Evolutionary conservation across 2,888 invertebrate species (phyloP).

Genomic region (Acronicta leporina): DNA sequence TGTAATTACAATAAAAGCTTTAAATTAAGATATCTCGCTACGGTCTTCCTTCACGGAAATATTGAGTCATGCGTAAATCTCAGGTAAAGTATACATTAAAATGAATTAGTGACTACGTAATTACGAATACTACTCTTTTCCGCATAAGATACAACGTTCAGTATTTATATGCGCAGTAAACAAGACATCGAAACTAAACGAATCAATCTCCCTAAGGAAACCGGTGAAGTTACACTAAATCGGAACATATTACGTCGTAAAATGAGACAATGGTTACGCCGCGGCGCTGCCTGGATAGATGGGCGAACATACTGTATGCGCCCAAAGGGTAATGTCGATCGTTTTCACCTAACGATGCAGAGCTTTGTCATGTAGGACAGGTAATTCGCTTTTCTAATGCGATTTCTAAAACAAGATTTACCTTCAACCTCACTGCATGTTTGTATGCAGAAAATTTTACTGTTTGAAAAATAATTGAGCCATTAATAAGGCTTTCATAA

Average conservation of each 20-base stretch:
- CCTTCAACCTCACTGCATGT: background rate
- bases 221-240: constrained; percentile 14
- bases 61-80: background rate
- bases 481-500: no score
- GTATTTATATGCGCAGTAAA: constrained; percentile 14
- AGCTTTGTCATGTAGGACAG: constrained; percentile 45
- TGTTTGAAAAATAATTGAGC: no score
- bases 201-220: constrained; percentile 38
- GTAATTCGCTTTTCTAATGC: constrained; percentile 45
- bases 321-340: constrained; percentile 17
- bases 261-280: constrained; percentile 26
- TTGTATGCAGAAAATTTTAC: constrained; percentile 1
- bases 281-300: constrained; percentile 13
- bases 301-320: constrained; percentile 17
- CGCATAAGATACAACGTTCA: constrained; percentile 13
- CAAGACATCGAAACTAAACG: constrained; percentile 11
- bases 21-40: background rate
- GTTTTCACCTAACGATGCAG: constrained; percentile 36
- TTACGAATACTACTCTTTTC: background rate
- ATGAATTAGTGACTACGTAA: background rate
- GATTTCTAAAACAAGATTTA: constrained; percentile 31
- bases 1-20: background rate
- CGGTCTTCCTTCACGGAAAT: background rate
- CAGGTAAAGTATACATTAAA: background rate
- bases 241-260: constrained; percentile 34